A percentile compares a stretch with the other conserved stretches of the same genome.
Conservation (phyloP, 2,113 vertebrate species). For the Vulpes vulpes region DNA sequence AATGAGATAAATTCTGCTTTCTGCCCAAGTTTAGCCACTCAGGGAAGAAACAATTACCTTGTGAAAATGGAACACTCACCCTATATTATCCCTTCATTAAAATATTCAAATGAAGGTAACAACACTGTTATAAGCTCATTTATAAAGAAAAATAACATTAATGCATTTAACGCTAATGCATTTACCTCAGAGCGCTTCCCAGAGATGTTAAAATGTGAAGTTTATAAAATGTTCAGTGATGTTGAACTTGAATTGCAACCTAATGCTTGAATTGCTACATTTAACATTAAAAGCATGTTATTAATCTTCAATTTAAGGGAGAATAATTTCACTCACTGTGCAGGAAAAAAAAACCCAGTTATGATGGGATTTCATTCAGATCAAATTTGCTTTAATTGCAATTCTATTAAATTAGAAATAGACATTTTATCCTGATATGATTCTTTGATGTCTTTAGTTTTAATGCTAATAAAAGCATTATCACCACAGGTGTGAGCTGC, state of each 20-base stretch:
- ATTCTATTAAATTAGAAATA: slow-evolving; percentile 86
- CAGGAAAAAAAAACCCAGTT: slow-evolving; percentile 74
- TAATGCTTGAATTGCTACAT: slow-evolving; percentile 79
- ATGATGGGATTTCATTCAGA: slow-evolving; percentile 80
- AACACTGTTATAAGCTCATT: slow-evolving; percentile 83
- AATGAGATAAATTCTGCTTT: slow-evolving; percentile 83
- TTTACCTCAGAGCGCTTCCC: slow-evolving; percentile 81
- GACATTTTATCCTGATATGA: slow-evolving; percentile 82
- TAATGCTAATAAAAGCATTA: slow-evolving; percentile 86
- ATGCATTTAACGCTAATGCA: slow-evolving; percentile 84
- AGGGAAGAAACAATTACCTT: slow-evolving; percentile 80
- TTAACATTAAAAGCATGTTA: slow-evolving; percentile 83
- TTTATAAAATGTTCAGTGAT: slow-evolving; percentile 82
- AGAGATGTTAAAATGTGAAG: slow-evolving; percentile 83
- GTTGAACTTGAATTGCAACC: slow-evolving; percentile 81
- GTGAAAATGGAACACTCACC: slow-evolving; percentile 80
- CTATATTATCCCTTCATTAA: slow-evolving; percentile 82
- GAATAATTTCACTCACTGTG: slow-evolving; percentile 82
- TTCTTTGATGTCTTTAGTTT: slow-evolving; percentile 85
- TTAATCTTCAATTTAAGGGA: slow-evolving; percentile 84
- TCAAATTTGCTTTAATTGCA: slow-evolving; percentile 85
- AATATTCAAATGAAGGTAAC: slow-evolving; percentile 75
- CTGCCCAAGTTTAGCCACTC: slow-evolving; percentile 82
- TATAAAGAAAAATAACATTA: slow-evolving; percentile 87
- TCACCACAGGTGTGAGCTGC: slow-evolving; percentile 84